A percentile compares a stretch with the other conserved stretches of the same genome.
Conservation (phyloP, 1,140 invertebrate species). For the Aphis gossypii region DNA sequence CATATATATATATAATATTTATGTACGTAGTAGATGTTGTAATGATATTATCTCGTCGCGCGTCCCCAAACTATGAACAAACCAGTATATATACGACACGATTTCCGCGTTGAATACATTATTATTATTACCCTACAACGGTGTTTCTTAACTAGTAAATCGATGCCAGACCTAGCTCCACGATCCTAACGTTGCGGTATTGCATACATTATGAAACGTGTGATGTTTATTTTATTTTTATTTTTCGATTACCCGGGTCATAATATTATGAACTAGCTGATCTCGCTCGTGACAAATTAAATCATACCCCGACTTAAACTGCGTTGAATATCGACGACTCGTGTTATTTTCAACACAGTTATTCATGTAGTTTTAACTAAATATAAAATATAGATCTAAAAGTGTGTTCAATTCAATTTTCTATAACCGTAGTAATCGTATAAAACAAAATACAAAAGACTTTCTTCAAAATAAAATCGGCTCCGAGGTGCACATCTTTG, state of each 20-base stretch:
- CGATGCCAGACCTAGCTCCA: neutral
- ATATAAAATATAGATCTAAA: too few relatives aligned
- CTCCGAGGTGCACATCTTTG: too few relatives aligned
- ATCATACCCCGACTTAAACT: too few relatives aligned
- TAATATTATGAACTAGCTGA: too few relatives aligned
- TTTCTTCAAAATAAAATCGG: too few relatives aligned
- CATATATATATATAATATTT: neutral
- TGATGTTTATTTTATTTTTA: neutral
- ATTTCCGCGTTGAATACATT: neutral
- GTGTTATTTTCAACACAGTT: too few relatives aligned
- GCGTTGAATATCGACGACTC: too few relatives aligned
- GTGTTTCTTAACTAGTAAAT: neutral
- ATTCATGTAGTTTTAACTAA: too few relatives aligned
- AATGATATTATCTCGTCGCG: neutral
- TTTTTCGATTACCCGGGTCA: neutral
- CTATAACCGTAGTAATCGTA: too few relatives aligned
- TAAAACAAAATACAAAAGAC: too few relatives aligned
- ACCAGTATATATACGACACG: neutral
- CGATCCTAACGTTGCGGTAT: neutral
- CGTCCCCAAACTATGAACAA: slow-evolving; percentile 6
- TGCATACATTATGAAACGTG: neutral
- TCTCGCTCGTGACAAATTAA: too few relatives aligned
- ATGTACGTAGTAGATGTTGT: neutral
- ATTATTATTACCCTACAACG: neutral
- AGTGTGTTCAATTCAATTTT: too few relatives aligned